Evolutionary conservation across 2,888 invertebrate genomes (phyloP).

Genomic region (Macrostomum cliftonense): DNA sequence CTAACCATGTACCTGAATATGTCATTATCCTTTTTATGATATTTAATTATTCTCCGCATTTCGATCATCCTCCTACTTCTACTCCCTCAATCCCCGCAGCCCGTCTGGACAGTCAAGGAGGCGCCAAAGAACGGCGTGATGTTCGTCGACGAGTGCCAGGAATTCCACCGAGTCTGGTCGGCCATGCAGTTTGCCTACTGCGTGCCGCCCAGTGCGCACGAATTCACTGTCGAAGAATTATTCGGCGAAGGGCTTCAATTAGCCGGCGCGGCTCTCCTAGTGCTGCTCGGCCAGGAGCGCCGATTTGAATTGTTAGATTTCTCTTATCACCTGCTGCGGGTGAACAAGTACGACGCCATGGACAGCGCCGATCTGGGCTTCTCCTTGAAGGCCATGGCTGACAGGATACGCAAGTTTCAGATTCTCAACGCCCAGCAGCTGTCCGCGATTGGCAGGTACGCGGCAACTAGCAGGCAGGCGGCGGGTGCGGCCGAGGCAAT

Average conservation of each 20-base stretch:
- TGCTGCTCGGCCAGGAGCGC: slow-evolving; percentile 76
- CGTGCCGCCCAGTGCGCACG: slow-evolving; percentile 80
- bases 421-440: slow-evolving; percentile 94
- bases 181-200: slow-evolving; percentile 94
- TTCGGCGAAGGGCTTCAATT: slow-evolving; percentile 91
- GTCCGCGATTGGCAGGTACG: slow-evolving; percentile 76
- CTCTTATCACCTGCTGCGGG: slow-evolving; percentile 85
- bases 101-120: too few relatives aligned
- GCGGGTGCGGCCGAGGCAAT: too few relatives aligned
- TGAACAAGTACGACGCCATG: slow-evolving; percentile 84
- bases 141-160: slow-evolving; percentile 83
- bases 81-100: too few relatives aligned
- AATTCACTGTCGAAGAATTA: slow-evolving; percentile 81
- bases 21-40: too few relatives aligned
- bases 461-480: too few relatives aligned
- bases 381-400: slow-evolving; percentile 82
- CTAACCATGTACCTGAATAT: too few relatives aligned
- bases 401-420: slow-evolving; percentile 86
- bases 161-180: slow-evolving; percentile 86
- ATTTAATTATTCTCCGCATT: too few relatives aligned
- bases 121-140: slow-evolving; percentile 58
- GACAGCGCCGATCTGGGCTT: slow-evolving; percentile 83
- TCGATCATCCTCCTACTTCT: too few relatives aligned
- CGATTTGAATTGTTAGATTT: slow-evolving; percentile 92
- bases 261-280: slow-evolving; percentile 92